phyloP scores from a whole-genome alignment of 2,888 invertebrate species.

The Acrobasis consociella region DNA sequence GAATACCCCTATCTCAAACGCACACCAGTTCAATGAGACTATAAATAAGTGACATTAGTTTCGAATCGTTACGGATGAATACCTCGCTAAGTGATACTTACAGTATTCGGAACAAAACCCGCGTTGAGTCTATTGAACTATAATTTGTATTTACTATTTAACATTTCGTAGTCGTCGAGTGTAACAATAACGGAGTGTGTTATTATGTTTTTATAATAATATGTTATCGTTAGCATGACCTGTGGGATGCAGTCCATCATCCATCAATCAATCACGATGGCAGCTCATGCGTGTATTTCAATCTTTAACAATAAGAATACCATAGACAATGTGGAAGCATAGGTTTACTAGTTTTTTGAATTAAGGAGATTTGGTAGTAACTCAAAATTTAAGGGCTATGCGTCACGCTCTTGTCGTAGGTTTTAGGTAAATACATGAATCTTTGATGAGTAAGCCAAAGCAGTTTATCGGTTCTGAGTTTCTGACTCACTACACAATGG shows the following conservation, averaged over 20 bases:
- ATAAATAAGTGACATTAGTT: constrained; percentile 29
- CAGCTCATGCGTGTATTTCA: constrained; percentile 22
- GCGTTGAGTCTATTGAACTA: constrained; percentile 16
- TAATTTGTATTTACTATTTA: constrained; percentile 16
- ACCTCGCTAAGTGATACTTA: constrained; percentile 15
- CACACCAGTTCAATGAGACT: constrained; percentile 27
- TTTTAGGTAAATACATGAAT: constrained; percentile 45
- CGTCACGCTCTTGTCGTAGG: constrained; percentile 63
- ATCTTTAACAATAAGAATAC: constrained; percentile 13
- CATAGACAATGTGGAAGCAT: background rate
- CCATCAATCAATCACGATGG: constrained; percentile 54
- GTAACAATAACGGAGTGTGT: constrained; percentile 19
- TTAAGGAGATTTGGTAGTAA: constrained; percentile 1
- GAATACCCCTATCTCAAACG: constrained; percentile 35
- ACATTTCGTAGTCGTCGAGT: constrained; percentile 5
- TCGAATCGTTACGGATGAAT: constrained; percentile 23
- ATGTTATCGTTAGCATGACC: constrained; percentile 51
- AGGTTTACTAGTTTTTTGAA: background rate
- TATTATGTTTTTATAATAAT: constrained; percentile 47
- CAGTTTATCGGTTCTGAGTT: constrained; percentile 45
- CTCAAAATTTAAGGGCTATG: constrained; percentile 45
- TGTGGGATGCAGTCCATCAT: constrained; percentile 47
- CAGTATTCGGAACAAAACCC: constrained; percentile 12
- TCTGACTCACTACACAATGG: constrained; percentile 56
- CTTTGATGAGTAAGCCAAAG: constrained; percentile 64